Base-by-base conservation (phyloP, 2,797 vertebrate species). In the Moxostoma hubbsi region DNA sequence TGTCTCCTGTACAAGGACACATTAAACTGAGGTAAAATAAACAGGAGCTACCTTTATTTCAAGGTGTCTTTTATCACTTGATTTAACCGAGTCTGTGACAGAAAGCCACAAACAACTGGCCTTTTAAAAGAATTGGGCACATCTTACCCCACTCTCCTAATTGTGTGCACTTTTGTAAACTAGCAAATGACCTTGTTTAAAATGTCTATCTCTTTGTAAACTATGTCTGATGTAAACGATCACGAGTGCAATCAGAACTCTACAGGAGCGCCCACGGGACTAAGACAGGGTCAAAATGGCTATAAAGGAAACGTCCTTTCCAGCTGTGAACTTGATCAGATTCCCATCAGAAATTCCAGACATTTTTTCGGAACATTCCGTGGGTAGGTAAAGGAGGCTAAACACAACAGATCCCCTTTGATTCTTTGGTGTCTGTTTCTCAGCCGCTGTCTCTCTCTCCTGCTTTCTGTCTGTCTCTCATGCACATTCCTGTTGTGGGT, bases 311-410 rank as follows among this genome's bases (percentile, higher is more conserved):
- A 84, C 75, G 83, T 85, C 82, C 89, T 73, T 84, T 89, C 81
- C 84, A 66, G 86, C 84, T 84, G 85, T 87, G 87, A 85, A 85
- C 84, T 85, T 86, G 75, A 83, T 85, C 86, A 82, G 87, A 90
- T 89, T 85, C 82, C 89, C 90, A 89, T 90, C 88, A 90, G 54
- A 82, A 83, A 89, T 92, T 91, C 90, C 83, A 86, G 53, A 4
- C 59, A 75, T 65, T 75, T 58, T 76, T 79, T 63, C n/a, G 68
- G 3, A 55, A 71, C 51, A 16, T 75, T 75, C 9, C 55, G 62
- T 46, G 65, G 45, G 24, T 3, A 24, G 51, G 71, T 63, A 49
- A 50, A 76, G 45, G 18, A 55, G 36, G 62, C 62, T 57, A 62
- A 62, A 66, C 55, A 45, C 46, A 7, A 12, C 64, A 68, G 78